Evolutionary conservation across 2,888 invertebrate species (phyloP), one percentile per base, ranked within the genome.

Genomic region (Cantharis rustica): DNA sequence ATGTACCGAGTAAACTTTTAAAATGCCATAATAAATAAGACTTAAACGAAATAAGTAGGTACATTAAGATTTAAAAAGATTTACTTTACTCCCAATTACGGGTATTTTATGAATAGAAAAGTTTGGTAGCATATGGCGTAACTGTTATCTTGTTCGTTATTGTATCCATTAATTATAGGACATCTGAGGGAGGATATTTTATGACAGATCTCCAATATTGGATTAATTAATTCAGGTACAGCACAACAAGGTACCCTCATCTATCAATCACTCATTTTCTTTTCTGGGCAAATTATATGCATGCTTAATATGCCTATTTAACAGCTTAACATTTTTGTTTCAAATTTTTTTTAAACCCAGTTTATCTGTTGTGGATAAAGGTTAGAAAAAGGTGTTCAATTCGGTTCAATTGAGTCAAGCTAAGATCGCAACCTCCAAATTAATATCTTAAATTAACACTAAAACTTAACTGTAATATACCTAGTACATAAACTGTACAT

Each of bases 151-250:
- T 75, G 79, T 79, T 75, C 82, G 80, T 83, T 84, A 83, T 82
- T 83, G 81, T 82, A 81, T 79, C 83, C 83, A 85, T 85, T 85
- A 85, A 85, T 85, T 85, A 84, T 77, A 72, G 64, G 78, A 75
- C 81, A 81, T 82, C 83, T 84, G 85, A 85, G 85, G 84, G 84
- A 85, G 84, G 85, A 84, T 84, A 85, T 84, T 84, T 84, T 84
- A 75, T 84, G 84, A 84, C 85, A 83, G 82, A 78, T 81, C 81
- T 82, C 84, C 82, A 84, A 85, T 85, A 85, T 85, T 84, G 81
- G 83, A 83, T 84, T 85, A 85, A 85, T 85, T 85, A 85, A 84
- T 84, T 83, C 84, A 84, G 84, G 84, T 84, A 68, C 70, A 71
- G 77, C 64, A 75, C 66, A 75, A 68, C 72, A 72, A 77, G 68